Base-by-base conservation (phyloP, 2,113 vertebrate genomes). In the Bufo bufo region DNA sequence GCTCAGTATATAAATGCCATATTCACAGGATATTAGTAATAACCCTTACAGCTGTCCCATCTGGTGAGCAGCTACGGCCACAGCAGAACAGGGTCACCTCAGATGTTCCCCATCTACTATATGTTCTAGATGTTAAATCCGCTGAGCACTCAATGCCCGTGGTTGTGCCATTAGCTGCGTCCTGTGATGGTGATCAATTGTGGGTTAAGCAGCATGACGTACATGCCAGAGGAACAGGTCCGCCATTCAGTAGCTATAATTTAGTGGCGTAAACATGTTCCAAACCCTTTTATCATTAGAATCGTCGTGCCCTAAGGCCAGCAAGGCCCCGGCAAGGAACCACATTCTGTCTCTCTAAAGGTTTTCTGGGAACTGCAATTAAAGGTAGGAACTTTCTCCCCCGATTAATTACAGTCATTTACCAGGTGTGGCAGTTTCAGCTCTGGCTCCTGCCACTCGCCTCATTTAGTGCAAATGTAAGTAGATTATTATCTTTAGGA, bases 351-450 rank as follows among this genome's bases (percentile, higher is more conserved):
- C 74, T 75, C 66, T 74, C 10, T 71, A 61, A 75, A 77, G 49
- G 65, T 58, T 69, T 69, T 82, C 77, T 87, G 65, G 56, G 86
- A 82, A 82, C 49, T 65, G 66, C 80, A 88, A 66, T 83, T 84
- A 83, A 33, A 65, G 47, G 56, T 84, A 82, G 80, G 71, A 84
- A 77, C 80, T 77, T 83, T 77, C 69, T 63, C 71, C 43, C 65
- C 69, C 58, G 74, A 63, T 83, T 88, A 88, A 88, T 88, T 84
- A 88, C 77, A 77, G 20, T 88, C 77, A 88, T 84, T 77, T 77
- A 88, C 43, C 80, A 88, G 87, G 87, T 88, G 87, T 88, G 87
- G 80, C 87, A 20, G 69, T 83, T 88, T 61, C 66, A 50, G 79
- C 80, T 71, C 78, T 7, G 56, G 33, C 50, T 59, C n/a, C 2